Base-by-base conservation (phyloP, 1,140 invertebrate species). In the Cydia fagiglandana region DNA sequence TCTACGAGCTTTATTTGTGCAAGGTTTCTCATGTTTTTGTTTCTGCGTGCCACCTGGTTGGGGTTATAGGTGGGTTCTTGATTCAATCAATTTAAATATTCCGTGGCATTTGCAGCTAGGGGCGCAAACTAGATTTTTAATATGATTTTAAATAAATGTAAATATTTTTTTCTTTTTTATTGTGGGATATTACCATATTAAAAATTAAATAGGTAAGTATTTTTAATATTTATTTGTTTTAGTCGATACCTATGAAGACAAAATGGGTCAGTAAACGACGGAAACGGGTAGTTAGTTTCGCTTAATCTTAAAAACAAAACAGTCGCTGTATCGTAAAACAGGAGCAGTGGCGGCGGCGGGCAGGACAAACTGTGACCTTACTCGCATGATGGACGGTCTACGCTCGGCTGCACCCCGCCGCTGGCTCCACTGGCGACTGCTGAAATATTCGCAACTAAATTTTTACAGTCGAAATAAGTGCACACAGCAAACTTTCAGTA, bases 231-330 rank as follows among this genome's bases (percentile, higher is more conserved):
- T 53, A 7, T n/a, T n/a, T n/a, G 15, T 17, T n/a, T 53, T 17
- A 53, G 50, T 15, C n/a, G 6, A n/a, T 56, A n/a, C n/a, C n/a
- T n/a, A n/a, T 2, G 10, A 12, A 17, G n/a, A 41, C 2, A 9
- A 41, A 17, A 15, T 41, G n/a, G 66, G 30, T 38, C n/a, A 70
- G 66, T 38, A 17, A 30, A 12, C 5, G 12, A 41, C 34, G 6
- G 64, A 38, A 12, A 56, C 47, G 74, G 78, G 81, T 80, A 82
- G 78, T 86, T 87, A 85, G 86, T 87, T 85, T 85, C 79, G 87
- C 82, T 86, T 88, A 90, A 89, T 90, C 87, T 88, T 88, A 82
- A 78, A 87, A 88, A 87, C 86, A 85, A 87, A 88, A 87, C 82
- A 86, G 79, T 81, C 80, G 79, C 77, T 80, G 81, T 79, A 83